Evolutionary conservation across 2,888 invertebrate genomes (phyloP), one percentile per base, ranked within the genome.

Genomic region (Euzophera pinguis): DNA sequence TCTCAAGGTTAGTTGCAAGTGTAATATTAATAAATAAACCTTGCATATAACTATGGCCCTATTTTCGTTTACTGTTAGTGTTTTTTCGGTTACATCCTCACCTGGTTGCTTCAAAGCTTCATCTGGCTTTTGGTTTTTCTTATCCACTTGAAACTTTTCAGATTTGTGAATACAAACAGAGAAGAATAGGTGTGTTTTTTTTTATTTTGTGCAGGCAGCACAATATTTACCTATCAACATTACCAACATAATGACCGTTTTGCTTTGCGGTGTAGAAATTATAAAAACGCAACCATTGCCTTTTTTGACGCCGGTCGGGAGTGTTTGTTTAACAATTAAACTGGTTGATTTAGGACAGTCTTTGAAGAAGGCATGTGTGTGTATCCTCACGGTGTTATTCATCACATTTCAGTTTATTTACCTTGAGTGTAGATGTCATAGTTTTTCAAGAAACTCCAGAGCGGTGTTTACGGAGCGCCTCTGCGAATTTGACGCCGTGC

Each of bases 361-460:
- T 86, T 85, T 83, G 82, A 82, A 78, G 75, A n/a, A n/a, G n/a
- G n/a, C n/a, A n/a, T n/a, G n/a, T n/a, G 71, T 64, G 66, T 61
- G 58, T 64, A 59, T 62, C 57, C 68, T 65, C 62, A 53, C 55
- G 52, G 56, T 49, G 48, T 61, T 54, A 72, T 78, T 71, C 64
- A 76, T 79, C 75, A 75, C 62, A 60, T 50, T 59, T 64, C 60
- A 61, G 78, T 81, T 83, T 80, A 75, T 83, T 78, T 79, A 73
- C 72, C 69, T 65, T 62, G 65, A 69, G 63, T 61, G 64, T 60
- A 61, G 64, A 67, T 76, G 78, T 81, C 71, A 76, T 77, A 72
- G 75, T 83, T 84, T 84, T 81, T 77, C 63, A 71, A 65, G 73
- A 77, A 76, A 69, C 71, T 37, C 37, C 42, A 37, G 56, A 61